Evolutionary conservation across 2,888 invertebrate genomes (phyloP), one percentile per base, ranked within the genome.

Genomic region (Ecliptopera silaceata): DNA sequence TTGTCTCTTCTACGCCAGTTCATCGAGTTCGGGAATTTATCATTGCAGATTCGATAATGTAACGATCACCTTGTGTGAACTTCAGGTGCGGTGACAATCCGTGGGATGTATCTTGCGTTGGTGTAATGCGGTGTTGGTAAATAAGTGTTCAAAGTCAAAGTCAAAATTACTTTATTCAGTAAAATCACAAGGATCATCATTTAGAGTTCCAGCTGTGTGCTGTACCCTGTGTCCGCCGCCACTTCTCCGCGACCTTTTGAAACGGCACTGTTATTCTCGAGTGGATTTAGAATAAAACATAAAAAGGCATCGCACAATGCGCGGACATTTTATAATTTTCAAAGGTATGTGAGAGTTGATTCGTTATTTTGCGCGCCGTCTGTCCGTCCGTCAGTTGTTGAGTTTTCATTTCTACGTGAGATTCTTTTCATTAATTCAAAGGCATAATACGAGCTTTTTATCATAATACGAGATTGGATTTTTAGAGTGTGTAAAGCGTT

Each of bases 231-330:
- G 56, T 17, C 36, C 17, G 17, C 38, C 22, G 43, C 38, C 57
- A 52, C 52, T 52, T 57, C 48, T 31, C 39, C 18, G 50, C 56
- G 56, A 60, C 58, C 58, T 53, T 60, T 63, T 56, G 36, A 60
- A 53, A 50, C 60, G 41, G 54, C 51, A 45, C 47, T 61, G 62
- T 63, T 66, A 65, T 59, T 58, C 62, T 54, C 61, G 45, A 67
- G 62, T 61, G 61, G 65, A 59, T 63, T 63, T 63, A 62, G 49
- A 67, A 61, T 65, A 65, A 64, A 66, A 63, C 52, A 58, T 59
- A 62, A 59, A 36, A 56, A 57, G 32, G 34, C 43, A 11, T 18
- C 31, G 31, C 45, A 61, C 61, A 65, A 61, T 63, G 55, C 43
- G 26, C 46, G 43, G 31, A 52, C 54, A 56, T 59, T 61, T 61